Evolutionary conservation across 2,888 invertebrate species (phyloP).

Genomic region (Cantharis nigra): DNA sequence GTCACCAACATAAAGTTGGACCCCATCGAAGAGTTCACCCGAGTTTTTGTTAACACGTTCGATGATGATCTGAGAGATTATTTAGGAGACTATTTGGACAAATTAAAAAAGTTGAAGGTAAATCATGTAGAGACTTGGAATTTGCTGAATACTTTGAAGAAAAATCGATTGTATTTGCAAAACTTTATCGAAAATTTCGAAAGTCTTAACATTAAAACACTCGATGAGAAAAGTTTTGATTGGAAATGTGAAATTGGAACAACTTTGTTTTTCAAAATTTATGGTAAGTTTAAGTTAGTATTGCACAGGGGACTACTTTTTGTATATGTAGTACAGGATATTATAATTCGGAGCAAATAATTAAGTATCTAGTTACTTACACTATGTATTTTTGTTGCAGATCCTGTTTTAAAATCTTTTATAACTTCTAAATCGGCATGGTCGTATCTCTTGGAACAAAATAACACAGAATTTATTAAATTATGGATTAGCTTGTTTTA

Average conservation of each 20-base stretch:
- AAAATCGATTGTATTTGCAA: conserved; percentile 17
- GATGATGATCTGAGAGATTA: conserved; percentile 67
- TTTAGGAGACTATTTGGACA: conserved; percentile 67
- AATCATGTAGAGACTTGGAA: conserved; percentile 53
- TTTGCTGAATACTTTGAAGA: conserved; percentile 51
- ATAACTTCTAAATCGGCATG: conserved; percentile 62
- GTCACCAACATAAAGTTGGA: conserved; percentile 66
- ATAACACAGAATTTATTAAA: conserved; percentile 63
- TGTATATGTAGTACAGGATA: no score
- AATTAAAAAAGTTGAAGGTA: conserved; percentile 52
- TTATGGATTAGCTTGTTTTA: conserved; percentile 66
- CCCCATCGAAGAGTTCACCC: conserved; percentile 62
- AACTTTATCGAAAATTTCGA: conserved; percentile 46
- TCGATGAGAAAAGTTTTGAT: conserved; percentile 53
- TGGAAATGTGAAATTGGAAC: conserved; percentile 64
- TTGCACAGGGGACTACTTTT: no score
- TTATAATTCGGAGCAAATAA: neutral
- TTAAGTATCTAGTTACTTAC: neutral
- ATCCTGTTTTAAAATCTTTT: conserved; percentile 59
- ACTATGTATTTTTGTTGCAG: conserved; percentile 53
- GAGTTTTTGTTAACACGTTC: conserved; percentile 63
- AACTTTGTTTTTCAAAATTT: conserved; percentile 62
- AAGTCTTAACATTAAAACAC: conserved; percentile 58
- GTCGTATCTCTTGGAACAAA: conserved; percentile 64
- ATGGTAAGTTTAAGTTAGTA: conserved; percentile 55